Base-by-base conservation (phyloP, 2,113 vertebrate species). In the Zosterops borbonicus region DNA sequence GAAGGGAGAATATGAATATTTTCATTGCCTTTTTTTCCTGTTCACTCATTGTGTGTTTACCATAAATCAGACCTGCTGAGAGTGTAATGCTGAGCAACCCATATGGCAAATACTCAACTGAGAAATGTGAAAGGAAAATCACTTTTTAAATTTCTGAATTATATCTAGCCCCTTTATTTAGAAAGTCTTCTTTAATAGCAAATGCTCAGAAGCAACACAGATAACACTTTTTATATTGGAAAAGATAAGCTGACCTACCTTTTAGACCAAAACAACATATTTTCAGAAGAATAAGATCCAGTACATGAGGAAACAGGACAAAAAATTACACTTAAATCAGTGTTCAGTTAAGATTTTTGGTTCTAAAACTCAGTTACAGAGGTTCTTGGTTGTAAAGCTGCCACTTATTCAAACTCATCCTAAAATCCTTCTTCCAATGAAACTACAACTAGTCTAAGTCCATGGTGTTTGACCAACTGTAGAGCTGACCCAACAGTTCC, bases 61-160 rank as follows among this genome's bases (percentile, higher is more conserved):
- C 94, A 97, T 96, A 97, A 98, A 98, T 98, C 97, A 98, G 97
- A 96, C 98, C 97, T 97, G 96, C 97, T 98, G 98, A 56, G 97
- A 96, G 89, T 90, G 50, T 69, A 85, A 97, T 95, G 97, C 97
- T 97, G 97, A 96, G 98, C 71, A 95, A 96, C 93, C 97, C 98
- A 98, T 97, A 98, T 98, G 98, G 97, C 93, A 94, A 97, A 97
- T 91, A 96, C 78, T 95, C 95, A 94, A 92, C 79, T 50, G 84
- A 97, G 97, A 97, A 56, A 97, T 89, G 77, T 80, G 64, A 97
- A 93, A 96, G 53, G 95, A 95, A 97, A 97, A 97, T 95, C 23
- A 87, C 60, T 92, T 95, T 95, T 97, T 95, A 92, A 92, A 73
- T 96, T 96, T 91, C 92, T 92, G 58, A 97, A 97, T 97, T 96